Percentiles rank a stretch among this genome's conserved stretches.
Conservation (phyloP, 2,797 vertebrate species). For the Gymnothorax reevesii region DNA sequence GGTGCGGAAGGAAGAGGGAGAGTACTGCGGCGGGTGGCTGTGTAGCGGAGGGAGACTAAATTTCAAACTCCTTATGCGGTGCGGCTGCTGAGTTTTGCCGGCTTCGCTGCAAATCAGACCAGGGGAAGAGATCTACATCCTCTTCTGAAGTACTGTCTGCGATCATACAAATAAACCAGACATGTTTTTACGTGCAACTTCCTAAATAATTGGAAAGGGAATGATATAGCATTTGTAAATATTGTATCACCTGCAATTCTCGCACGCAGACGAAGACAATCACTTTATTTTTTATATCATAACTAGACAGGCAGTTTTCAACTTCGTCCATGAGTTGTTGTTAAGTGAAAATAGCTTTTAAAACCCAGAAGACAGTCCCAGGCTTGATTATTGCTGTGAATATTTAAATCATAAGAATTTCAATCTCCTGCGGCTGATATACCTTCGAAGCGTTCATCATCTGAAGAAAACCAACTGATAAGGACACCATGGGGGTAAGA, state of each 20-base stretch:
- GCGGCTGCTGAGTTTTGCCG: slow-evolving; percentile 64
- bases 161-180: slow-evolving; percentile 61
- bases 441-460: slow-evolving; percentile 75
- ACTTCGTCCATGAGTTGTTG: slow-evolving; percentile 12
- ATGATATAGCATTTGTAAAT: slow-evolving; percentile 28
- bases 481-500: slow-evolving; percentile 83
- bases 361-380: slow-evolving; percentile 12
- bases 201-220: slow-evolving; percentile 8
- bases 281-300: slow-evolving; percentile 32
- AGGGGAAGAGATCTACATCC: slow-evolving; percentile 59
- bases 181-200: slow-evolving; percentile 58
- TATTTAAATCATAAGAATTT: slow-evolving; percentile 29
- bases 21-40: slow-evolving; percentile 66
- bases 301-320: slow-evolving; percentile 17
- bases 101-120: slow-evolving; percentile 69
- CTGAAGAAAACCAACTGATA: slow-evolving; percentile 72
- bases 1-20: slow-evolving; percentile 37
- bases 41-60: slow-evolving; percentile 66
- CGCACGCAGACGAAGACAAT: slow-evolving; percentile 21
- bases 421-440: slow-evolving; percentile 61
- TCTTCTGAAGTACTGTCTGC: slow-evolving; percentile 74
- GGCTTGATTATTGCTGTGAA: slow-evolving; percentile 25
- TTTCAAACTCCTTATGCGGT: slow-evolving; percentile 54
- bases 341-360: slow-evolving; percentile 2
- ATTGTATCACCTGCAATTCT: slow-evolving; percentile 2